These are phyloP conservation scores for Orycteropus afer DNA, from an alignment of 2,113 vertebrate species.

Conservation along the genomic window DNA sequence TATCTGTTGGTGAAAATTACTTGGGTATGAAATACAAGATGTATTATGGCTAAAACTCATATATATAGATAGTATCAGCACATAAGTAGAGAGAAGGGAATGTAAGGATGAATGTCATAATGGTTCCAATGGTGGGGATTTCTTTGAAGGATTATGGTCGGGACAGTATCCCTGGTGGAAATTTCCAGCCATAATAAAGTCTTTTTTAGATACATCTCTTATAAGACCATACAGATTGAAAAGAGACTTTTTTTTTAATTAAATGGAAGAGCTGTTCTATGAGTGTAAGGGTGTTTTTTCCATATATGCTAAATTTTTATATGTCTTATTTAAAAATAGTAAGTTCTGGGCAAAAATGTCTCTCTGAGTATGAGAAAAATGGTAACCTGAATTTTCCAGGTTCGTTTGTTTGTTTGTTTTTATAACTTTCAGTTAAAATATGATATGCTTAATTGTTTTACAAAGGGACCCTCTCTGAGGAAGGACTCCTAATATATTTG, in stretches of 20 bases:
- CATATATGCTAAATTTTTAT: rapidly evolving
- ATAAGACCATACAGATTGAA: rapidly evolving
- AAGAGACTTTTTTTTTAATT: neutral
- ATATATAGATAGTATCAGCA: neutral
- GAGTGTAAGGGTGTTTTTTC: neutral
- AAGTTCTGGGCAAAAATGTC: neutral
- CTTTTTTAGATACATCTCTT: neutral
- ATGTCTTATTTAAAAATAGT: neutral
- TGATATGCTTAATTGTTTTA: neutral
- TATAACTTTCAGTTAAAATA: no score
- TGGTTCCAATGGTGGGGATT: neutral
- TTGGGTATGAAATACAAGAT: slow-evolving; percentile 87
- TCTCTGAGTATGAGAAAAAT: neutral
- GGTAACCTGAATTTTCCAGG: rapidly evolving
- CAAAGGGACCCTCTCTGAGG: slow-evolving; percentile 93
- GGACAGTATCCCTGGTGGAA: neutral
- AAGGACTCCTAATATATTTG: slow-evolving; percentile 94
- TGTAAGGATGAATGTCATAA: rapidly evolving
- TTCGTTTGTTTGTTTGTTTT: neutral
- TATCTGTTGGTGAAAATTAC: slow-evolving; percentile 93
- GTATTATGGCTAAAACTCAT: neutral
- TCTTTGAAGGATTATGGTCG: no score
- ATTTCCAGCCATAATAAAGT: neutral
- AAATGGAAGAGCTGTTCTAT: rapidly evolving
- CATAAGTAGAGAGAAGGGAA: rapidly evolving